Conservation (phyloP, 2,888 invertebrate genomes). For the Melipona beecheii region DNA sequence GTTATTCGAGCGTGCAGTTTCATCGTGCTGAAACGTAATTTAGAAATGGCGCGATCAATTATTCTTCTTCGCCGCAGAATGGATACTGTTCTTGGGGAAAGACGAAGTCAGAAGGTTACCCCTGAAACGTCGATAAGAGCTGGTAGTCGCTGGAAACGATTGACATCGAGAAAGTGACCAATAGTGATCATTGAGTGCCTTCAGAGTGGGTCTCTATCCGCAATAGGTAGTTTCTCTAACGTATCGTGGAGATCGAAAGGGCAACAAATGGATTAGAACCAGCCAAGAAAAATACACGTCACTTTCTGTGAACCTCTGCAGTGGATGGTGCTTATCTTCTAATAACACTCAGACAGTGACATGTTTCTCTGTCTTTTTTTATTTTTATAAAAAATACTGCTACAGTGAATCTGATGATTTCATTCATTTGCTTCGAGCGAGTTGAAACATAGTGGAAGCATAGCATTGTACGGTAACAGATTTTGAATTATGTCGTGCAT, state of each 20-base stretch:
- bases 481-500: no score
- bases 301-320: background rate
- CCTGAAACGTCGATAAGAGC: background rate
- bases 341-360: background rate
- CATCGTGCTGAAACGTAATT: background rate
- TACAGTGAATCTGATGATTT: no score
- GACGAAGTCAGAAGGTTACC: no score
- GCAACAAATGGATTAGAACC: background rate
- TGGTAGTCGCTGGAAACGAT: background rate
- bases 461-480: no score
- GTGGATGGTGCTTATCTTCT: background rate
- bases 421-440: no score
- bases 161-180: background rate
- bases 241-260: background rate
- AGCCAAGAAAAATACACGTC: background rate
- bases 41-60: background rate
- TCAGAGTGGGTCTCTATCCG: background rate
- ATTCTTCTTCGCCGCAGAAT: background rate
- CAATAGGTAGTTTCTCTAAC: background rate
- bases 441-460: no score
- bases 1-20: background rate
- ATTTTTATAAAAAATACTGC: background rate
- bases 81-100: background rate
- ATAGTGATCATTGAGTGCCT: background rate
- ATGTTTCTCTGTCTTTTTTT: background rate